A percentile compares a stretch with the other conserved stretches of the same genome.
Conservation (phyloP, 2,113 vertebrate species). For the Xiphorhynchus elegans region DNA sequence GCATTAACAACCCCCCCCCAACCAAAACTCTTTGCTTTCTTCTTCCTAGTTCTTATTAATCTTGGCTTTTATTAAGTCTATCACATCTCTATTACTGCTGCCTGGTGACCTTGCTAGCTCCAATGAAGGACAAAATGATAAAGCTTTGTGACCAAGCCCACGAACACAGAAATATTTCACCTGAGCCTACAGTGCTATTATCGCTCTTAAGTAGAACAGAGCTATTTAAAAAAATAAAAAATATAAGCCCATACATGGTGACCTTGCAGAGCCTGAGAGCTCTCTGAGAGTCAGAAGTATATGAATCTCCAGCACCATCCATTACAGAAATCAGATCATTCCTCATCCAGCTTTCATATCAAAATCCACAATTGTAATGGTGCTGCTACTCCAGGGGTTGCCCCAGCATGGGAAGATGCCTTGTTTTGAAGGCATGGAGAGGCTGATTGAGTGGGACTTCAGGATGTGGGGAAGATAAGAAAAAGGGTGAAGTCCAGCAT, state of each 20-base stretch:
- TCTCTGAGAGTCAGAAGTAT: conserved; percentile 13
- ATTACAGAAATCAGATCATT: conserved; percentile 30
- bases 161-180: conserved; percentile 83
- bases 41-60: conserved; percentile 69
- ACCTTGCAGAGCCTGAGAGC: conserved; percentile 72
- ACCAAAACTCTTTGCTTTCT: not conserved
- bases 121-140: conserved; percentile 85
- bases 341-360: not conserved
- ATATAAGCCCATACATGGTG: conserved; percentile 32
- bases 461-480: not conserved
- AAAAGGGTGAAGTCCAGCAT: not conserved
- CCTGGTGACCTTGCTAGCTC: conserved; percentile 82
- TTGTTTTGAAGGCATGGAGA: not conserved
- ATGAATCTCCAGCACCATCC: not conserved
- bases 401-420: fast-evolving
- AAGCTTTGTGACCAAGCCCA: conserved; percentile 78
- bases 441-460: not conserved
- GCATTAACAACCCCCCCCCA: not conserved
- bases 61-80: conserved; percentile 73
- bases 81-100: conserved; percentile 78
- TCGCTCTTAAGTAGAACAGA: conserved; percentile 58
- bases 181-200: conserved; percentile 57
- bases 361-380: not conserved
- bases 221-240: conserved; percentile 67
- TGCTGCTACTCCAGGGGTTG: not conserved